phyloP scores from a whole-genome alignment of 2,113 vertebrate species.

The Vidua chalybeata region DNA sequence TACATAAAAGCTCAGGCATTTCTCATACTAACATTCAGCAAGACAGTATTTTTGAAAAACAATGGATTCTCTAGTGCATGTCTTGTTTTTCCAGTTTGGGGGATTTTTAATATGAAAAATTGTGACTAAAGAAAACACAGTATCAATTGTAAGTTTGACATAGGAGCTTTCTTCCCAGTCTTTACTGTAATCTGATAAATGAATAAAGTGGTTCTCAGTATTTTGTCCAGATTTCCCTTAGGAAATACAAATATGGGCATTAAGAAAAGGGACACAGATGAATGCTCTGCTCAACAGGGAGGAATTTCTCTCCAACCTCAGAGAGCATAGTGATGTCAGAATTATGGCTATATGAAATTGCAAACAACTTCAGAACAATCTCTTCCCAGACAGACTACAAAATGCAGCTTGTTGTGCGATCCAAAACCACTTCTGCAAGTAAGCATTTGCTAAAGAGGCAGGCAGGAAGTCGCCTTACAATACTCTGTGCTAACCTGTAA shows the following conservation, averaged over 20 bases:
- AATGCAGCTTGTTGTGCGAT: neutral
- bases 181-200: slow-evolving; percentile 50
- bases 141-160: neutral
- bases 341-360: neutral
- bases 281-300: neutral
- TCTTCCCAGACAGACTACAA: neutral
- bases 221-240: neutral
- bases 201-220: slow-evolving; percentile 10
- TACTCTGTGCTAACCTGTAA: neutral
- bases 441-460: neutral
- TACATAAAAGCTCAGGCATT: neutral
- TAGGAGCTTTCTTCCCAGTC: neutral
- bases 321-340: neutral
- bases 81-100: neutral
- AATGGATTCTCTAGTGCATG: neutral
- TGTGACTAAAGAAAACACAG: neutral
- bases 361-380: neutral
- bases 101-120: neutral
- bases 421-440: neutral
- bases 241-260: neutral
- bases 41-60: neutral
- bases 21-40: neutral
- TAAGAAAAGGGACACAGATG: neutral
- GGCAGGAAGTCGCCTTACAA: neutral
- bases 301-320: slow-evolving; percentile 43